A percentile compares a stretch with the other conserved stretches of the same genome.
Conservation (phyloP, 2,113 vertebrate genomes). For the Chamaetylas fuelleborni region DNA sequence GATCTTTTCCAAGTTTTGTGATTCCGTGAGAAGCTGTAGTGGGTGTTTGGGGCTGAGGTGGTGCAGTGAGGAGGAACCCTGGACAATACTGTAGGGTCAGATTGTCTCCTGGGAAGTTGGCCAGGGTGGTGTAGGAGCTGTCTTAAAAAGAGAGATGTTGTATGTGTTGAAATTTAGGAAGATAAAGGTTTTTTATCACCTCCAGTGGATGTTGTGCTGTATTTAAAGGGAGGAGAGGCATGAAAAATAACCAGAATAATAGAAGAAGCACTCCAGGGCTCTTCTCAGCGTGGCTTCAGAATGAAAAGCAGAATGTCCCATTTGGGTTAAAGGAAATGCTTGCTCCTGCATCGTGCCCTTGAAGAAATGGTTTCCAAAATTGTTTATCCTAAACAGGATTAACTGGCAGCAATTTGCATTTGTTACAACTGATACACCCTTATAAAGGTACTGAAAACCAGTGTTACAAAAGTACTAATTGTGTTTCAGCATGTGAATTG, state of each 20-base stretch:
- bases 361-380: not conserved
- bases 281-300: not conserved
- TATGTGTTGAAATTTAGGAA: not conserved
- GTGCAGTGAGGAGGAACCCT: not conserved
- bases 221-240: not conserved
- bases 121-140: not conserved
- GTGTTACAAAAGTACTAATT: rapidly evolving
- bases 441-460: not conserved
- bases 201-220: not conserved
- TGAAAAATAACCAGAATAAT: not conserved
- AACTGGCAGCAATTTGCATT: not conserved
- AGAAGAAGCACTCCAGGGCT: not conserved
- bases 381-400: not conserved
- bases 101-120: not conserved
- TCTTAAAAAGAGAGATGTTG: not conserved
- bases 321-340: not conserved
- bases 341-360: rapidly evolving
- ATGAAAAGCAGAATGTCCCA: not conserved
- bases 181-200: not conserved
- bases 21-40: not conserved
- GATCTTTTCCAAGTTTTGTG: not conserved
- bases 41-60: not conserved
- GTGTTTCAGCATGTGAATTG: rapidly evolving
- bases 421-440: not conserved
- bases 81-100: not conserved